Evolutionary conservation across 2,888 invertebrate genomes (phyloP), one percentile per base, ranked within the genome.

Genomic region (Synergus gifuensis): DNA sequence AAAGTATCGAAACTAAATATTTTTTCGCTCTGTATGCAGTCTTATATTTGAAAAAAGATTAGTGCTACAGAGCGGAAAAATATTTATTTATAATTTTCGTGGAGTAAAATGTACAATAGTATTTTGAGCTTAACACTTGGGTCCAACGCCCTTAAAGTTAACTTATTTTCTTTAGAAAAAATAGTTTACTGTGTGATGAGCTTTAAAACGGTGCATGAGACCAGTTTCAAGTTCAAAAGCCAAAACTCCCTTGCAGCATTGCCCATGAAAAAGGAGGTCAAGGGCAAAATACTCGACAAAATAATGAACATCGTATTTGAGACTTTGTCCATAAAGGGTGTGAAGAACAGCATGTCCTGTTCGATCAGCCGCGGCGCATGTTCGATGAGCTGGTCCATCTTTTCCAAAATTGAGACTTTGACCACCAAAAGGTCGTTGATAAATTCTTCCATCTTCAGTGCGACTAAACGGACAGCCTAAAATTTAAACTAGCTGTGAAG

Each of bases 271-370:
- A n/a, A 96, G 91, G 67, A 96, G 91, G 90, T 96, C 96, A 81
- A 96, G 91, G 9, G 95, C 96, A 87, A 95, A 95, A 88, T 95
- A 96, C 87, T 96, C 96, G 80, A 96, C 93, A 87, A 95, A 96
- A 90, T 95, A 96, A 85, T 95, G 93, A 81, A 95, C 95, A 86
- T 96, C 94, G 89, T 95, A 94, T 84, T 94, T 94, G 69, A 96
- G 92, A 14, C 95, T 94, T 89, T 95, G 94, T 4, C 96, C 96
- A 89, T 96, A 96, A 2, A 96, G 92, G 0, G 95, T 95, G 90
- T 96, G 96, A 77, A 96, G 91, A 85, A 96, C 90, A 7, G 95
- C 94, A 88, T 96, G 96, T 0, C 96, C 96, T 2, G 96, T 96
- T 82, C 95, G 92, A 88, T 96, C 96, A 12, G 96, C 95, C 1